Base-by-base conservation (phyloP, 53 echinoderm and acorn worm species). In the Henricia sp. region DNA sequence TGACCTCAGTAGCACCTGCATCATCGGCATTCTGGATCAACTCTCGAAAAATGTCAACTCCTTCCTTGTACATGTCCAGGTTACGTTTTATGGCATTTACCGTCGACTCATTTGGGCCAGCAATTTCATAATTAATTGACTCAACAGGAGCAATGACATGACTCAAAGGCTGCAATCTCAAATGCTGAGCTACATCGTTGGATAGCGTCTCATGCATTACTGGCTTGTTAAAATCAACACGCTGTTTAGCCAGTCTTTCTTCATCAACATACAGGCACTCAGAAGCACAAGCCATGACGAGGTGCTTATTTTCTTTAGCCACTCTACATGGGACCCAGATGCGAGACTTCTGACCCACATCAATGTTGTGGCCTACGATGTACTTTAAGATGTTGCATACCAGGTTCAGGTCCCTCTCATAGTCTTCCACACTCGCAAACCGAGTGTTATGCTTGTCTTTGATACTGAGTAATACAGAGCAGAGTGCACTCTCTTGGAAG, bases 1-100 rank as follows among this genome's bases (percentile, higher is more conserved):
- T 93, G 5, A 96, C 93, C 43, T 96, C 93, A 3, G 82, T 43
- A 14, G 96, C 96, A 3, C 89, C 89, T n/a, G 96, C 96, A 68
- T 93, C 93, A 40, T 96, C 96, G 42, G 96, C 96, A 93, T 93
- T 96, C 68, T 96, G 96, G 17, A 96, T 88, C 85, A 96, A 74
- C 82, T 96, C 96, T 74, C 90, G 93, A 54, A 85, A 85, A 33
- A 90, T 85, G 70, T 67, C 75, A 6, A 84, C 70, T 35, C 52
- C 85, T 6, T 90, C 48, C 53, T 89, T 72, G 57, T 89, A 83
- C 75, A 84, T 63, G 37, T 84, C 84, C 28, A 89, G 43, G 23
- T 89, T 89, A 16, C 84, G 84, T 28, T 55, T 74, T 52, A 83
- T 89, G 16, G 84, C 84, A 24, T 83, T 89, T 6, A 84, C 68